Evolutionary conservation across 2,113 vertebrate species (phyloP).

Genomic region (Archilochus colubris): DNA sequence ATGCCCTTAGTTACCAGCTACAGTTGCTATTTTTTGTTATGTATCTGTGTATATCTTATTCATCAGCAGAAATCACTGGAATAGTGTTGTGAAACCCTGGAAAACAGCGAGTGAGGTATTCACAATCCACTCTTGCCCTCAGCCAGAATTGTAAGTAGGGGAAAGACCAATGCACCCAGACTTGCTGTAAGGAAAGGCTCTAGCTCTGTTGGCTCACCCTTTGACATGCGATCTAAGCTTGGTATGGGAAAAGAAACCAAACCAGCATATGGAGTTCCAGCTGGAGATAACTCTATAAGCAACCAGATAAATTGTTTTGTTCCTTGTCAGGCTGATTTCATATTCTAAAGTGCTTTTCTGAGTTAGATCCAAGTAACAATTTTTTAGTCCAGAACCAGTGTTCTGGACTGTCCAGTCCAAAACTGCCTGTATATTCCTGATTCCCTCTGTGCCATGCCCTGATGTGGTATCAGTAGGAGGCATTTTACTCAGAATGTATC

Average conservation of each 20-base stretch:
- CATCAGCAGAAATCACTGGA: background rate
- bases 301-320: background rate
- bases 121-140: background rate
- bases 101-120: background rate
- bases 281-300: background rate
- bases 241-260: background rate
- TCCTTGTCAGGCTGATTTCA: background rate
- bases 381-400: background rate
- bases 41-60: background rate
- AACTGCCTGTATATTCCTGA: background rate
- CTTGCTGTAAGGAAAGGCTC: background rate
- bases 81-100: background rate
- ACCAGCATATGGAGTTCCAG: background rate
- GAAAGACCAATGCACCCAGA: background rate
- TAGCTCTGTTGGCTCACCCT: background rate
- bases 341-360: background rate
- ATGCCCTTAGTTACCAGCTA: background rate
- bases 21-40: background rate
- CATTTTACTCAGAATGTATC: background rate
- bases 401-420: no score
- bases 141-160: rapidly evolving
- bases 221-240: background rate
- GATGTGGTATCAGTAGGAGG: background rate
- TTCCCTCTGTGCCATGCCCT: background rate
- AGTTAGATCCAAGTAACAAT: background rate